Conservation (phyloP, 2,888 invertebrate genomes). For the Calliphora vomitoria region DNA sequence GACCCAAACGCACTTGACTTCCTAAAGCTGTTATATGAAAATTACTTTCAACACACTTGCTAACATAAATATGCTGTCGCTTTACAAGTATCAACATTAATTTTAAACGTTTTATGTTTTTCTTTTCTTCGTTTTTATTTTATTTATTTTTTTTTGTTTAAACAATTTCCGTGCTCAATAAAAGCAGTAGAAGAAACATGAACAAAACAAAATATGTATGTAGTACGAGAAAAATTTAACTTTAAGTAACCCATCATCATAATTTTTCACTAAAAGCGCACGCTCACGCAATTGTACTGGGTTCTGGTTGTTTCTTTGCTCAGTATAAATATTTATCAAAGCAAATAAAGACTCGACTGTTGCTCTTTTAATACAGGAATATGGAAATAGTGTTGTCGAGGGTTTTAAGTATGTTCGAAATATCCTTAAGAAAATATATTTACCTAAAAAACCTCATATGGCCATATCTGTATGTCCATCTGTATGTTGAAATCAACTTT, state of each 20-base stretch:
- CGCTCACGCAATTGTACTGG: conserved; percentile 62
- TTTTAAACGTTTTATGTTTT: conserved; percentile 33
- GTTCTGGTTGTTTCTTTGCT: background rate
- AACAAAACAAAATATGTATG: background rate
- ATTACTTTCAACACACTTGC: background rate
- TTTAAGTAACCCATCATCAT: conserved; percentile 28
- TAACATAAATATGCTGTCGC: background rate
- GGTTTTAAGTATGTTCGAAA: too few relatives aligned
- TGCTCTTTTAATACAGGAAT: conserved; percentile 44
- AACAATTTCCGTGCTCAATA: conserved; percentile 66
- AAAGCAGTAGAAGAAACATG: conserved; percentile 20
- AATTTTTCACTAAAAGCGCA: conserved; percentile 51
- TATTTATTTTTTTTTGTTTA: background rate
- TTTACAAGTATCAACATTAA: conserved; percentile 30
- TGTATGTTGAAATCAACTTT: too few relatives aligned
- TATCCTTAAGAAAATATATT: too few relatives aligned
- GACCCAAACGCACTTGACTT: conserved; percentile 17
- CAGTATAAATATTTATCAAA: background rate
- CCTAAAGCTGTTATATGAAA: background rate
- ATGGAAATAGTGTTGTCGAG: conserved; percentile 17
- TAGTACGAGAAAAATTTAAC: conserved; percentile 5
- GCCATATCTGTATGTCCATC: too few relatives aligned
- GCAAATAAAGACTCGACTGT: conserved; percentile 37
- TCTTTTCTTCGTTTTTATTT: conserved; percentile 4
- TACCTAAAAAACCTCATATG: too few relatives aligned